Percentiles rank a stretch among this genome's conserved stretches.
Conservation (phyloP, 2,797 vertebrate genomes). For the Pangasius krempfi region DNA sequence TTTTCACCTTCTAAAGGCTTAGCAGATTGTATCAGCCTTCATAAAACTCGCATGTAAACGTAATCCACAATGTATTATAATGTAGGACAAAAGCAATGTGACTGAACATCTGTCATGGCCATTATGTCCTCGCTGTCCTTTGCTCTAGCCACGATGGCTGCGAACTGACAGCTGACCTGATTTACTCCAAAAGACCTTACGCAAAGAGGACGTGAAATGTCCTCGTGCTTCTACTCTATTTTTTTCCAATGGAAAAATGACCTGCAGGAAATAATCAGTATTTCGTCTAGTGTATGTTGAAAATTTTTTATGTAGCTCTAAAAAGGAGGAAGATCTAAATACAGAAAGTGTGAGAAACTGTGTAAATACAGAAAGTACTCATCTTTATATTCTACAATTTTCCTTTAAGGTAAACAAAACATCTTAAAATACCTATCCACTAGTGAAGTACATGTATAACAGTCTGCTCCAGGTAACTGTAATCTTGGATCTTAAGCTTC, state of each 20-base stretch:
- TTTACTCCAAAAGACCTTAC: not conserved
- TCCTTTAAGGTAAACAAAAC: not conserved
- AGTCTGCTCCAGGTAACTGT: not conserved
- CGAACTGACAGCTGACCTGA: not conserved
- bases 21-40: not conserved
- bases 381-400: not conserved
- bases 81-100: not conserved
- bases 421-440: not conserved
- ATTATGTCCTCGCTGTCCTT: not conserved
- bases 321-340: not conserved
- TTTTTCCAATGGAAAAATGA: not conserved
- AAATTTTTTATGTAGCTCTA: not conserved
- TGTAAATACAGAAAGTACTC: too few species aligned
- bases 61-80: conserved; percentile 1
- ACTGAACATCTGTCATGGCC: not conserved
- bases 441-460: not conserved
- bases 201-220: not conserved
- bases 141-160: not conserved
- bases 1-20: not conserved
- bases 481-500: not conserved
- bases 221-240: not conserved
- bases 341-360: not conserved
- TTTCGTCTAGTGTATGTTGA: not conserved
- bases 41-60: not conserved
- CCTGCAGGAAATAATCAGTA: not conserved